phyloP scores from a whole-genome alignment of 2,113 vertebrate genomes.

The Oreochromis spilurus region DNA sequence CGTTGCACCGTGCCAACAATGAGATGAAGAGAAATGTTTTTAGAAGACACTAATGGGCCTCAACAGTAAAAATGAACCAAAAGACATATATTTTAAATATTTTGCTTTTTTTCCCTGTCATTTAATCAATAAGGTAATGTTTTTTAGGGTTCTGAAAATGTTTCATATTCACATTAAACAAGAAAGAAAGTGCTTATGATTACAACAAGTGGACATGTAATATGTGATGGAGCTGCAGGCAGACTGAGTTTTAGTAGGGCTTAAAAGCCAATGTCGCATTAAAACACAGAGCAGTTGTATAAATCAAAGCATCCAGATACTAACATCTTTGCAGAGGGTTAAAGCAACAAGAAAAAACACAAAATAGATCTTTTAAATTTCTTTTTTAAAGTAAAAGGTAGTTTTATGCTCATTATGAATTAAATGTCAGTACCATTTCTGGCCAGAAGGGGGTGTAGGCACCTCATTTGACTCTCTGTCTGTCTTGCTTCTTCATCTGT shows the following conservation, averaged over 20 bases:
- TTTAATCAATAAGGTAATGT: neutral
- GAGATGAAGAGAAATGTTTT: neutral
- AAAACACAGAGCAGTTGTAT: neutral
- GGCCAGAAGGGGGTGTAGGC: slow-evolving; percentile 70
- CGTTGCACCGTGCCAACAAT: neutral
- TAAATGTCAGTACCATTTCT: neutral
- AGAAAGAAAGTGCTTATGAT: neutral
- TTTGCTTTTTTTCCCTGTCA: neutral
- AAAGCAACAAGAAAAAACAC: neutral
- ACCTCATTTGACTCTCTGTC: slow-evolving; percentile 10
- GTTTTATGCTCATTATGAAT: neutral
- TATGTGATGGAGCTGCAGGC: neutral
- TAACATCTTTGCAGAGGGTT: neutral
- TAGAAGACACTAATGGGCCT: neutral
- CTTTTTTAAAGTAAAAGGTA: neutral
- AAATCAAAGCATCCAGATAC: neutral
- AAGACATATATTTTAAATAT: neutral
- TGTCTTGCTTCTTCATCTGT: neutral
- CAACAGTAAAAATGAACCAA: neutral
- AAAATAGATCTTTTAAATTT: neutral
- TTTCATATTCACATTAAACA: neutral
- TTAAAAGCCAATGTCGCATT: neutral
- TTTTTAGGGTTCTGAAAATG: neutral
- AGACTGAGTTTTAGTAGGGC: neutral
- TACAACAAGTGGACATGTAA: neutral